A percentile compares a stretch with the other conserved stretches of the same genome.
Evolutionary conservation across 2,797 vertebrate species (phyloP).

Genomic region (Anguilla obscura): DNA sequence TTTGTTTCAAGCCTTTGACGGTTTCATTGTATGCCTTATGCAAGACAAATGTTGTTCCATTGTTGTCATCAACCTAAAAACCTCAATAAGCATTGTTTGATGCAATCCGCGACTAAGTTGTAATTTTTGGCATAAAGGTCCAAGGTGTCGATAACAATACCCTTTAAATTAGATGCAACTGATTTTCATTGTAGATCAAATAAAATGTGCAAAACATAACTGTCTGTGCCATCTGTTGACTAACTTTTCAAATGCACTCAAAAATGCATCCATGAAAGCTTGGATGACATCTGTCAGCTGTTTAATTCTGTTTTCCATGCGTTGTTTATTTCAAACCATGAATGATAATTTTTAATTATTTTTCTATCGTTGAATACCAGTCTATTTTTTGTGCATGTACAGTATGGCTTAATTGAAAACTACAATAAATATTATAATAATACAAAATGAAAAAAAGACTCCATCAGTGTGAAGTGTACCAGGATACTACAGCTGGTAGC

Average conservation of each 20-base stretch:
- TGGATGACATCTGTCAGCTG: neutral
- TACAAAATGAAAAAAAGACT: neutral
- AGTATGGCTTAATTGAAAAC: neutral
- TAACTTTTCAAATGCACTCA: neutral
- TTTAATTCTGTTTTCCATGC: neutral
- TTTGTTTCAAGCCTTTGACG: neutral
- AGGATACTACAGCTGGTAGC: neutral
- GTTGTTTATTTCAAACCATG: neutral
- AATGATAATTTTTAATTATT: neutral
- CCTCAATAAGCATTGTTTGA: neutral
- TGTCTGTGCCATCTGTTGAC: no score
- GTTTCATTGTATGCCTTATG: neutral
- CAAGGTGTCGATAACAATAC: no score
- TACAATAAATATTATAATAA: neutral
- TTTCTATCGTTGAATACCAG: neutral
- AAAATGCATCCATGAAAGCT: neutral
- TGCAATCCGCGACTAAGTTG: neutral
- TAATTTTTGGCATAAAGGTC: neutral
- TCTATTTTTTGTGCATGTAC: neutral
- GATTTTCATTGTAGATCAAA: no score
- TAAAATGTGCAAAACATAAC: no score
- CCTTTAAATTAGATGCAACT: no score
- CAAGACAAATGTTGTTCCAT: neutral
- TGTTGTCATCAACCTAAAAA: neutral
- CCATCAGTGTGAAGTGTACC: neutral